Conservation (phyloP, 2,113 vertebrate genomes). For the Grus americana region DNA sequence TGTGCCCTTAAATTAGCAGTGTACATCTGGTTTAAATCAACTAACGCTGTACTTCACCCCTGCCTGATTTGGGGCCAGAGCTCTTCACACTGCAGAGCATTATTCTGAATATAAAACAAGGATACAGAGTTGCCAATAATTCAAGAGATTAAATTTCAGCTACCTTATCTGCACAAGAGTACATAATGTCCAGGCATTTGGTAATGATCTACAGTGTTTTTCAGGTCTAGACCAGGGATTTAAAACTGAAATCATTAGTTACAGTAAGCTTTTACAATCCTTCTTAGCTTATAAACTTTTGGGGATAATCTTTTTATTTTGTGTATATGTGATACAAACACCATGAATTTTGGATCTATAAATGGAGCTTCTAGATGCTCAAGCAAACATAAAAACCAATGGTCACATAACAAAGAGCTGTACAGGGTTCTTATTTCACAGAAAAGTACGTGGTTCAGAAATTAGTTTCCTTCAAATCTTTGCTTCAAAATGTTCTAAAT, state of each 20-base stretch:
- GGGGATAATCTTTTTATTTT: neutral
- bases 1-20: neutral
- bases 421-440: neutral
- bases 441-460: neutral
- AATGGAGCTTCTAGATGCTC: neutral
- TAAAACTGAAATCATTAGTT: neutral
- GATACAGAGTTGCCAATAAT: neutral
- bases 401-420: neutral
- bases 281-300: neutral
- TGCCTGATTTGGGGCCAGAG: neutral
- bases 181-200: neutral
- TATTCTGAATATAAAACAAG: slow-evolving; percentile 9
- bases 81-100: neutral
- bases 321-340: rapidly evolving
- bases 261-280: neutral
- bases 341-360: neutral
- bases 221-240: neutral
- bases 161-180: neutral
- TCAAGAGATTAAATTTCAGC: neutral
- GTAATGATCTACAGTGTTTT: neutral
- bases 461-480: neutral
- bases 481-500: neutral
- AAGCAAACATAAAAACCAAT: neutral
- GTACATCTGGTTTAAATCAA: slow-evolving; percentile 2
- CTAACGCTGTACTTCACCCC: neutral